Evolutionary conservation across 1,140 invertebrate genomes (phyloP).

Genomic region (Platyura marginata): DNA sequence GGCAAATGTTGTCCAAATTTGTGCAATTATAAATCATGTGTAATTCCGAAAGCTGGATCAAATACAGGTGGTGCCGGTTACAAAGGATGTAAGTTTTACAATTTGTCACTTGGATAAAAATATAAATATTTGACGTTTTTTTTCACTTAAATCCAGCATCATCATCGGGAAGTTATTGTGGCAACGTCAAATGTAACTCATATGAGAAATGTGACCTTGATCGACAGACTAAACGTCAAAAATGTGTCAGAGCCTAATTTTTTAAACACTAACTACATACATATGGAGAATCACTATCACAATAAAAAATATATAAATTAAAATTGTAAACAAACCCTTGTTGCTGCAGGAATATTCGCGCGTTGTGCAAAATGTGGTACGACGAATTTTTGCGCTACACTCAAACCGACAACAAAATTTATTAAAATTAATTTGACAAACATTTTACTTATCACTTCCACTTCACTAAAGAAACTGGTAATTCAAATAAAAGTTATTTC

Average conservation of each 20-base stretch:
- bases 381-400: no score
- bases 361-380: no score
- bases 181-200: constrained; percentile 41
- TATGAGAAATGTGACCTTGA: constrained; percentile 48
- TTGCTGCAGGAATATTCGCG: no score
- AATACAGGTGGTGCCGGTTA: constrained; percentile 11
- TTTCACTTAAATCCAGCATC: constrained; percentile 19
- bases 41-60: constrained; percentile 20
- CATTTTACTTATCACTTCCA: no score
- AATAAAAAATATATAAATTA: no score
- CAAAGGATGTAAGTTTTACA: constrained; percentile 8
- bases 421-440: no score
- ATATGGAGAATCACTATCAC: no score
- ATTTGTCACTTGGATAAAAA: constrained; percentile 4
- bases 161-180: constrained; percentile 37
- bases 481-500: no score
- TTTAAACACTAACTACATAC: background rate
- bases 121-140: no score
- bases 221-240: constrained; percentile 38
- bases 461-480: no score
- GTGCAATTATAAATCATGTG: constrained; percentile 45
- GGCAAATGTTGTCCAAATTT: constrained; percentile 48
- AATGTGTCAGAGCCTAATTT: constrained; percentile 37
- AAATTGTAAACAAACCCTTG: no score
- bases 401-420: no score